Evolutionary conservation across 2,888 invertebrate species (phyloP), one percentile per base, ranked within the genome.

Genomic region (Seladonia tumulorum): DNA sequence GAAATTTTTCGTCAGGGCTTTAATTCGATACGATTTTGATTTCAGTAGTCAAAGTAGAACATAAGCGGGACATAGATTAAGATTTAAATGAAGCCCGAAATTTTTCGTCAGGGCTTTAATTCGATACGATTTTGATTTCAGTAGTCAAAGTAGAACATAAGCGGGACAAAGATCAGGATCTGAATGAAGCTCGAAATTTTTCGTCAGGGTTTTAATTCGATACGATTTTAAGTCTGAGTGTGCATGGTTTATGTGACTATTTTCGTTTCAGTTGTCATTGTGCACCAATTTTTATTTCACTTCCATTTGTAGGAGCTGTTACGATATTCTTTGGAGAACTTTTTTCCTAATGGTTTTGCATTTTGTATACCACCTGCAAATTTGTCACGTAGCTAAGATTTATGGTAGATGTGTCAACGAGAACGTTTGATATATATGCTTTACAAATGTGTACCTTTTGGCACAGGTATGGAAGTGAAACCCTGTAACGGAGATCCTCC

Each of bases 401-500:
- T 35, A 35, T 35, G 35, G 4, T 63, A 63, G 5, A 29, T 63
- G 29, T 29, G 2, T n/a, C n/a, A 57, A n/a, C 35, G 18, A 10
- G 35, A 66, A 35, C 18, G 18, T 29, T 18, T 29, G 0, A 22
- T 8, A 66, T 29, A 18, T 39, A 22, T 68, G 70, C 18, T 35
- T 81, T 29, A 82, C 22, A 47, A n/a, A 49, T 7, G 25, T 42
- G 14, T 35, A 42, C 12, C n/a, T 29, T 80, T 25, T 45, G 8
- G 76, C 7, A 12, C 91, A 97, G 97, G 97, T 89, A 97, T 97
- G 97, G 97, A 97, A 95, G 97, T 98, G 81, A 97, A 97, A 92
- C 97, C 98, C 14, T 98, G 98, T 95, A 98, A 98, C 89, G 98
- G 98, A 73, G 97, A 97, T 93, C 96, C 96, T 90, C 98, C 98